These are phyloP conservation scores for Gambelia wislizenii DNA, from an alignment of 2,797 vertebrate genomes.

Conservation along the genomic window DNA sequence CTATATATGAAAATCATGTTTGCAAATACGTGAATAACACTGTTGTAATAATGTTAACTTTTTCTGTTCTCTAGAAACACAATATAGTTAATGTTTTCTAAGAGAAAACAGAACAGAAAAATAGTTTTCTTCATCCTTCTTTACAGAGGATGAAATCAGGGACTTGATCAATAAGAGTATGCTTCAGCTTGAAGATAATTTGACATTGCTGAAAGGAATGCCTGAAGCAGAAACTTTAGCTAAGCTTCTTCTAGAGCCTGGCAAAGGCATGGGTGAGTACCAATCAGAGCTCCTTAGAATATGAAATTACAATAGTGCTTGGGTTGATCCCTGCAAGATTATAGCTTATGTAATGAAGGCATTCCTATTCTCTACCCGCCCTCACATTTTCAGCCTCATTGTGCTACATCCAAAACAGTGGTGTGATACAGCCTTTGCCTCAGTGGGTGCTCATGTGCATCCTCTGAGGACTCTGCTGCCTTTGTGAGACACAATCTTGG, in stretches of 20 bases:
- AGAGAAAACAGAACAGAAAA: neutral
- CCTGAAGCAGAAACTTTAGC: slow-evolving; percentile 26
- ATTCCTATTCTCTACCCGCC: neutral
- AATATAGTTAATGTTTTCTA: neutral
- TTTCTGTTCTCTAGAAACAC: neutral
- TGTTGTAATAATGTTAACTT: neutral
- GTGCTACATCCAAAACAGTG: neutral
- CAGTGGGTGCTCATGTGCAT: no score
- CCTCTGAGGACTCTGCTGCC: no score
- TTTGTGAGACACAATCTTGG: no score
- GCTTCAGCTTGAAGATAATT: slow-evolving; percentile 14
- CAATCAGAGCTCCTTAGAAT: neutral
- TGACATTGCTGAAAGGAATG: slow-evolving; percentile 13
- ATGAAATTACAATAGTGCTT: neutral
- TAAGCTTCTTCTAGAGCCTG: neutral
- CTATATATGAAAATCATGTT: neutral
- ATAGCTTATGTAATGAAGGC: neutral
- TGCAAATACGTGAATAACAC: neutral
- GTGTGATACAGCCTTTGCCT: no score
- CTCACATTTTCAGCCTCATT: neutral
- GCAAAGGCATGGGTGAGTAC: slow-evolving; percentile 12
- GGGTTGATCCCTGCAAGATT: neutral
- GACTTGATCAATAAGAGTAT: neutral
- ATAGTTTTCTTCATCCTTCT: neutral
- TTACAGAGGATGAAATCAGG: slow-evolving; percentile 3